These are phyloP conservation scores for Itoplectis maculator DNA, from an alignment of 2,888 invertebrate species.

Conservation along the genomic window DNA sequence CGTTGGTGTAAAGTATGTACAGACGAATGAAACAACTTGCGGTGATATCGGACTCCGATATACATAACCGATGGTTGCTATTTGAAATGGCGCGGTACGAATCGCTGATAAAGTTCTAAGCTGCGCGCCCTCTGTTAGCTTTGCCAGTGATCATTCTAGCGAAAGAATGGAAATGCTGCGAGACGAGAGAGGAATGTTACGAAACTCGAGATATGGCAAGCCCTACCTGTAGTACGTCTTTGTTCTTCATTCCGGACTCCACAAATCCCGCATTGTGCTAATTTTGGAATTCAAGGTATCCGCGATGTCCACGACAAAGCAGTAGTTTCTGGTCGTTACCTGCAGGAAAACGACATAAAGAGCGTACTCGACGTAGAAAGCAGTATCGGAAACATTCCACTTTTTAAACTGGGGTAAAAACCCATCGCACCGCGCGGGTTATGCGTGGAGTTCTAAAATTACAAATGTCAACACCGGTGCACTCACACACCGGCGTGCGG, in stretches of 20 bases:
- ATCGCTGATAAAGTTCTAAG: background rate
- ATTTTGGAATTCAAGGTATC: background rate
- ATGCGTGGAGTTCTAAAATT: background rate
- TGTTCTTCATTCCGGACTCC: background rate
- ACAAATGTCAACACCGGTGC: background rate
- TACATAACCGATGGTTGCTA: background rate
- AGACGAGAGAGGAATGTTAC: background rate
- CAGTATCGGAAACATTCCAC: background rate
- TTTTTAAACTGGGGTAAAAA: background rate
- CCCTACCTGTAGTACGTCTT: background rate
- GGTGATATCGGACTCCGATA: background rate
- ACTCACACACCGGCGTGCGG: background rate
- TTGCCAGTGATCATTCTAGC: background rate
- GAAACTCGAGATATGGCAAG: too few species aligned
- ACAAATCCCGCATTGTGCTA: background rate
- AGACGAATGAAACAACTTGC: background rate
- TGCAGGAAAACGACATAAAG: background rate
- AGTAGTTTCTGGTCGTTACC: slow-evolving; percentile 1
- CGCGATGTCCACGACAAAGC: background rate
- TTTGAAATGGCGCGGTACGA: background rate
- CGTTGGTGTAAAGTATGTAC: background rate
- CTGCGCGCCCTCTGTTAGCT: background rate
- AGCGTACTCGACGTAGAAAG: background rate
- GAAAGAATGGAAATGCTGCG: background rate
- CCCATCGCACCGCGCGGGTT: background rate